Evolutionary conservation across 2,113 vertebrate species (phyloP), one percentile per base, ranked within the genome.

Genomic region (Mirza zaza): DNA sequence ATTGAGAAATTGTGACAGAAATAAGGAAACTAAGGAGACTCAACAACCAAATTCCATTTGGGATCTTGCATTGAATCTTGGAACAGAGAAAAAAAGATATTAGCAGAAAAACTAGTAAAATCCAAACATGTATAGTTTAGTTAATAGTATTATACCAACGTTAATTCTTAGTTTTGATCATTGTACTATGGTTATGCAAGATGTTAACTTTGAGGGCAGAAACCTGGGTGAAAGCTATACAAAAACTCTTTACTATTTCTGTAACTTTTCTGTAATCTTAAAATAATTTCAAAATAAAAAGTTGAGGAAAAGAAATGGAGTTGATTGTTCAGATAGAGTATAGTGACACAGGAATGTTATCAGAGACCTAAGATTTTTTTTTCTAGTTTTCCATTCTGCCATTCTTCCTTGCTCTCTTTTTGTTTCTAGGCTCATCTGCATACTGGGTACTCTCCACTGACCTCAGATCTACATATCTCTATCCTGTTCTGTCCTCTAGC

Each of bases 101-200:
- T 68, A 42, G 10, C 15, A 36, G 20, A 94, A 79, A 84, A 36
- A 63, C 34, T 67, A 13, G 10, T 75, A 85, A 52, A 91, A 32
- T 75, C 6, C 6, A 63, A 84, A 61, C 27, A 73, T 36, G 25
- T 67, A n/a, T 6, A 75, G 13, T 39, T 45, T 59, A 85, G 32
- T 32, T 86, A 92, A 57, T 10, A 42, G 6, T 70, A 63, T 34
- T 71, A 52, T 61, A 55, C 10, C 6, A 96, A n/a, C 1, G 52
- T 75, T 86, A 82, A 92, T 73, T 94, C 52, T 83, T 84, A 89
- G 1, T 80, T 90, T 68, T 84, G 50, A 91, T 73, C 5, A 61
- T 18, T 83, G 0, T 36, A 25, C 21, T 59, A 34, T n/a, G 29
- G 9, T 14, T 81, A 85, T 42, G 1, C 34, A 91, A 59, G 11